Base-by-base conservation (phyloP, 2,888 invertebrate species). In the Phaedon cochleariae region DNA sequence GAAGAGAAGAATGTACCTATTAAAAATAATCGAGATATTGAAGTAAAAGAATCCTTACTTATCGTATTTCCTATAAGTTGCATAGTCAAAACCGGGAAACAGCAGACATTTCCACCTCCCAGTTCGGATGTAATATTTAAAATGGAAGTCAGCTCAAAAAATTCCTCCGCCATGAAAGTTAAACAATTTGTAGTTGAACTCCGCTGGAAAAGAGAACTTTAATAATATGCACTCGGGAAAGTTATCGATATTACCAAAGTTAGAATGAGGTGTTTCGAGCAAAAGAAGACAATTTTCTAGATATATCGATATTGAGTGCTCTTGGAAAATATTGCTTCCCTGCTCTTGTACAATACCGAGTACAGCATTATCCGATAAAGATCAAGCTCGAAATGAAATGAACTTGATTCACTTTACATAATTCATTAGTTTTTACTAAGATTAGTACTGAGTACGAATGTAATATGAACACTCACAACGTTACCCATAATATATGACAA, bases 211-310 rank as follows among this genome's bases (percentile, higher is more conserved):
- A 41, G 9, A 21, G 57, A 57, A 20, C 26, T 57, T 45, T 29
- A 45, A 26, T 57, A 29, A 45, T 57, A 57, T 57, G 57, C 57
- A 45, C 45, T 45, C 22, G 21, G 41, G 22, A 45, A 41, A 61
- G 52, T 61, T 61, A 53, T 61, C 53, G 61, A 61, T 61, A 61
- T 61, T 61, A 41, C 61, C 12, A 61, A 61, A 61, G 61, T 61
- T 61, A 22, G 41, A 52, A 61, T 53, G 59, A 61, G 53, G 61
- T 52, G 61, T 61, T 51, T 45, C 26, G 17, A 9, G 57, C 17
- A 29, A 45, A 57, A 57, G 15, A 41, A 41, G 41, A 41, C 41
- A 15, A 41, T 41, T 41, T 15, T 4, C 10, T n/a, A 15, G 41
- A 41, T 41, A 41, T 41, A 41, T 41, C 41, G 41, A 41, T 41